Conservation (phyloP, 2,113 vertebrate genomes). For the Gallinago media region DNA sequence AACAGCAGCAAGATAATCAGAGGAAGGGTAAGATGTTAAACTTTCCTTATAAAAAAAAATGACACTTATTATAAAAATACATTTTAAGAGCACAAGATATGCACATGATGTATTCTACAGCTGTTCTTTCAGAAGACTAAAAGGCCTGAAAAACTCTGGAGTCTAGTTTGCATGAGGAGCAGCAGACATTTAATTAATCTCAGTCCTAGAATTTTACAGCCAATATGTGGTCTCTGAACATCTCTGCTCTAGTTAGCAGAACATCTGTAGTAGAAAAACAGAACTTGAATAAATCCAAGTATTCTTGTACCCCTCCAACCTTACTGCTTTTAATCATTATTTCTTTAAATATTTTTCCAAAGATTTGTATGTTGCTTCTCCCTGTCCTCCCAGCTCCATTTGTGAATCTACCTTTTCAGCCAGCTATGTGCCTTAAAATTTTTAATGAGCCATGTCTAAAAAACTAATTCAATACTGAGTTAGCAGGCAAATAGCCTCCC, state of each 20-base stretch:
- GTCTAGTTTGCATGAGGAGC: slow-evolving; percentile 38
- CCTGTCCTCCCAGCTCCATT: not conserved
- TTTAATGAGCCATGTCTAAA: not conserved
- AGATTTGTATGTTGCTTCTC: not conserved
- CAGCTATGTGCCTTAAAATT: not conserved
- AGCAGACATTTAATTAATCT: slow-evolving; percentile 68
- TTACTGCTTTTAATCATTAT: slow-evolving; percentile 8
- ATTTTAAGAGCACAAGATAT: slow-evolving; percentile 29
- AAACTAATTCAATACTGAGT: not conserved
- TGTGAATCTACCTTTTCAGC: not conserved
- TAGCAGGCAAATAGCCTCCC: not conserved
- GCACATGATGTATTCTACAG: slow-evolving; percentile 51
- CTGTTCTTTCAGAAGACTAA: slow-evolving; percentile 44
- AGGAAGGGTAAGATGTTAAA: slow-evolving; percentile 62
- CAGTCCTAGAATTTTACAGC: slow-evolving; percentile 54
- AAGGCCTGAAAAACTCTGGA: slow-evolving; percentile 35
- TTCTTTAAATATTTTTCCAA: slow-evolving; percentile 51
- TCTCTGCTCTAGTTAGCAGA: slow-evolving; percentile 50
- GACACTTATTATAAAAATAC: slow-evolving; percentile 48
- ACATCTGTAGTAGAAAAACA: slow-evolving; percentile 59
- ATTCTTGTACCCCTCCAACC: not conserved
- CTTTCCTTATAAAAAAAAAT: slow-evolving; percentile 25
- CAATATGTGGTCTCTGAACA: slow-evolving; percentile 54
- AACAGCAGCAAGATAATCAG: slow-evolving; percentile 61
- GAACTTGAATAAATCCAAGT: slow-evolving; percentile 33